phyloP scores from a whole-genome alignment of 2,113 vertebrate genomes.

The Lipotes vexillifer region DNA sequence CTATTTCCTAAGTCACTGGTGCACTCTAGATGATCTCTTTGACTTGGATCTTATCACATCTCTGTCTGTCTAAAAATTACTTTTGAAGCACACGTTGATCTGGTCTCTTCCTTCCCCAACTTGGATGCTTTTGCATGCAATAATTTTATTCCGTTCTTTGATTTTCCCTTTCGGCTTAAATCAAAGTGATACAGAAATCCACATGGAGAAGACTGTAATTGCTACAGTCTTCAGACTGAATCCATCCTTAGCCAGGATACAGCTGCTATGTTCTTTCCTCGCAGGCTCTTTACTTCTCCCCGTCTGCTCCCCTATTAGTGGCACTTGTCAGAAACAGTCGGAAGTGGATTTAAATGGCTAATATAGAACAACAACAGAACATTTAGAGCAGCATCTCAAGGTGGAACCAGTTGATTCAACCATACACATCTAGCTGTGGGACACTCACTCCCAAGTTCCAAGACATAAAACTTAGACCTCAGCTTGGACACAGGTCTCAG shows the following conservation, averaged over 20 bases:
- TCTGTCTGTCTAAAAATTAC: conserved; percentile 24
- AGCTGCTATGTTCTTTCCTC: background rate
- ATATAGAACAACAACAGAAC: background rate
- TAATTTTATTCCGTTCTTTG: conserved; percentile 50
- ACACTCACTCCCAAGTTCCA: conserved; percentile 3
- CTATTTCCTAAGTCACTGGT: background rate
- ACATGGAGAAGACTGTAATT: conserved; percentile 23
- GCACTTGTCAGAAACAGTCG: background rate
- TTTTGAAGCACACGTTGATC: conserved; percentile 30
- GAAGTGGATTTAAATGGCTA: background rate
- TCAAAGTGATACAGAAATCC: conserved; percentile 54
- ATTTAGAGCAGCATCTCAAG: background rate
- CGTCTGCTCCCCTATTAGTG: background rate
- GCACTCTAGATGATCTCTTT: conserved; percentile 29
- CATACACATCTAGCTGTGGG: background rate
- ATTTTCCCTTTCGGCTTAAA: conserved; percentile 43
- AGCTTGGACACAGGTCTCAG: conserved; percentile 21
- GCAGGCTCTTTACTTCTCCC: background rate
- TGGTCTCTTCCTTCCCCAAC: conserved; percentile 45
- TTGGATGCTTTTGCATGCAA: conserved; percentile 31
- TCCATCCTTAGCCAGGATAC: background rate
- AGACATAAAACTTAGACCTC: background rate
- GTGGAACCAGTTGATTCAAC: background rate
- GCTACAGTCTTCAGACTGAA: background rate
- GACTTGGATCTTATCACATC: conserved; percentile 37